A percentile compares a stretch with the other conserved stretches of the same genome.
phyloP scores from a whole-genome alignment of 2,797 vertebrate genomes.

The Aulostomus chinensis region DNA sequence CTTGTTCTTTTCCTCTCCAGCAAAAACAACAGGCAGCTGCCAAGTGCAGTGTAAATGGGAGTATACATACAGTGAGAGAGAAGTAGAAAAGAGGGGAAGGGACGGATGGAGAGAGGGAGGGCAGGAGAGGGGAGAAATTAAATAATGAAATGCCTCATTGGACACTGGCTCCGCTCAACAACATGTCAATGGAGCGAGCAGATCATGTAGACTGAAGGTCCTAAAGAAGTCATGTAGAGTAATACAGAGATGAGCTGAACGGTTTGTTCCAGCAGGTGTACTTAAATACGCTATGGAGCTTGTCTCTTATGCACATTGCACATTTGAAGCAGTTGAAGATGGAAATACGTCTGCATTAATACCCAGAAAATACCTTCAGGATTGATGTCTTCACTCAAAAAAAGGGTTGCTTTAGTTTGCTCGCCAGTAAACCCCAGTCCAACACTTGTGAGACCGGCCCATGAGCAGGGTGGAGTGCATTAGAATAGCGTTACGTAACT shows the following conservation, averaged over 20 bases:
- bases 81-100: background rate
- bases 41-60: conserved; percentile 73
- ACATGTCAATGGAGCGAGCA: conserved; percentile 50
- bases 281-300: too few species aligned
- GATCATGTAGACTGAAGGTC: conserved; percentile 37
- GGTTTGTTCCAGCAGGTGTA: background rate
- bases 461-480: conserved; percentile 66
- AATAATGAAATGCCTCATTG: conserved; percentile 71
- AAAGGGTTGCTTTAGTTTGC: conserved; percentile 18
- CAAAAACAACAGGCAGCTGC: conserved; percentile 69
- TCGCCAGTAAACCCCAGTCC: conserved; percentile 27
- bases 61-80: conserved; percentile 55
- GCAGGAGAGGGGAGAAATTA: conserved; percentile 38
- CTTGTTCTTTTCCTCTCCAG: conserved; percentile 73
- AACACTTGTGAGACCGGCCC: conserved; percentile 44
- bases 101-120: conserved; percentile 13
- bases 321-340: too few species aligned
- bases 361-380: too few species aligned
- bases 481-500: conserved; percentile 70
- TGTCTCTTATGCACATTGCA: too few species aligned
- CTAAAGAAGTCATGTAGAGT: conserved; percentile 18
- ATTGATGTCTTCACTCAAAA: too few species aligned
- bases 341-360: too few species aligned
- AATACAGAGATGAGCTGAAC: background rate
- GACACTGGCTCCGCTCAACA: conserved; percentile 55